phyloP scores from a whole-genome alignment of 2,797 vertebrate species.

The Phalloptychus januarius region DNA sequence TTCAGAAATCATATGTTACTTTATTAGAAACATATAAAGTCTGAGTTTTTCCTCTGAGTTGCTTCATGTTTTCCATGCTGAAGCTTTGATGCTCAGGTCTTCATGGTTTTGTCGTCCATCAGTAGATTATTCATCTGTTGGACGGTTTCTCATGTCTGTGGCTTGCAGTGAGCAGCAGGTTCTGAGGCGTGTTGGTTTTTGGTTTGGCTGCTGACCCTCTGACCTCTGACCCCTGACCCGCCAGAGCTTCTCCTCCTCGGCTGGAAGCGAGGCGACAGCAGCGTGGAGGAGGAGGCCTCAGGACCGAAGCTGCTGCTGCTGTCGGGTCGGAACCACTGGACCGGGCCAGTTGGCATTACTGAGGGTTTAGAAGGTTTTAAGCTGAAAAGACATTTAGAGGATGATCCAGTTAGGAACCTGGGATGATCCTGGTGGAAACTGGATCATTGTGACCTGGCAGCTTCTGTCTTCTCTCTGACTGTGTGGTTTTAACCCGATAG shows the following conservation, averaged over 20 bases:
- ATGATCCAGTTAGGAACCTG: no score
- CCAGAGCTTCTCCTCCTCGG: slow-evolving; percentile 26
- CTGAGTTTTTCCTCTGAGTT: no score
- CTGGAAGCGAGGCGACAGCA: background rate
- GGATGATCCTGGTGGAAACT: background rate
- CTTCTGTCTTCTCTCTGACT: background rate
- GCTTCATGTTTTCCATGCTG: no score
- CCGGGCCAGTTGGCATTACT: background rate
- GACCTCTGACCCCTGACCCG: background rate
- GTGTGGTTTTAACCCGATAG: slow-evolving; percentile 36
- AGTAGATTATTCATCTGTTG: no score
- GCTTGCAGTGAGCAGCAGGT: background rate
- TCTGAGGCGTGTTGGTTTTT: slow-evolving; percentile 27
- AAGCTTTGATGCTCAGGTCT: no score
- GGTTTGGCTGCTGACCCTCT: slow-evolving; percentile 48
- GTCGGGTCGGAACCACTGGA: slow-evolving; percentile 34
- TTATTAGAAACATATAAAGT: no score
- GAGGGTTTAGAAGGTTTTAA: background rate
- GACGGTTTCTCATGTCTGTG: no score
- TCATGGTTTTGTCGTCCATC: no score
- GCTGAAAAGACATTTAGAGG: no score
- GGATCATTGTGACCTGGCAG: background rate
- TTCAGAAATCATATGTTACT: no score
- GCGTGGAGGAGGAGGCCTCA: slow-evolving; percentile 4
- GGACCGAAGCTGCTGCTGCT: no score